phyloP scores from a whole-genome alignment of 1,140 invertebrate species.

The Drosophila equinoxialis region DNA sequence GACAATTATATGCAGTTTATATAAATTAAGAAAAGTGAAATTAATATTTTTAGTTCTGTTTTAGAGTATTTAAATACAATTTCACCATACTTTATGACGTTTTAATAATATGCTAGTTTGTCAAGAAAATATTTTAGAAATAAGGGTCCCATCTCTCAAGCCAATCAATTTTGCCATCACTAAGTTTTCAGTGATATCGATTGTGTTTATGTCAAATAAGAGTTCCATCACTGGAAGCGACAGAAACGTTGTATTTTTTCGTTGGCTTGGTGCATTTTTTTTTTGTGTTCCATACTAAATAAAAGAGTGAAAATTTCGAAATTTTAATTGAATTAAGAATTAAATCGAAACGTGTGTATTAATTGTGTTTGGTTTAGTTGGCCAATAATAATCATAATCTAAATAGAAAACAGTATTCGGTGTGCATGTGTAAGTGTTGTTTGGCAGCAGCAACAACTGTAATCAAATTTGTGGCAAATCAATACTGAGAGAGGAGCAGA shows the following conservation, averaged over 20 bases:
- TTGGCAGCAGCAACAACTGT: slow-evolving; percentile 44
- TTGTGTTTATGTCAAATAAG: neutral
- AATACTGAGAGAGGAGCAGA: slow-evolving; percentile 40
- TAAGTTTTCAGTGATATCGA: neutral
- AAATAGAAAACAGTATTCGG: slow-evolving; percentile 61
- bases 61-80: too few species aligned
- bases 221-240: neutral
- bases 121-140: too few species aligned
- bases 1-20: too few species aligned
- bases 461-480: slow-evolving; percentile 62
- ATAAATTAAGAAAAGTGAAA: too few species aligned
- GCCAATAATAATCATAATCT: neutral
- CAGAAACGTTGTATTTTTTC: slow-evolving; percentile 18
- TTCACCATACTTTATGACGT: too few species aligned
- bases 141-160: too few species aligned
- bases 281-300: slow-evolving; percentile 43
- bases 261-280: slow-evolving; percentile 44
- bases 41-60: too few species aligned
- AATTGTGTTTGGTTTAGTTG: slow-evolving; percentile 23
- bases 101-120: too few species aligned
- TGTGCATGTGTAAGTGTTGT: slow-evolving; percentile 31
- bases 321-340: slow-evolving; percentile 30
- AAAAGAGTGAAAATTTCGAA: slow-evolving; percentile 33
- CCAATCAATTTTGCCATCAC: neutral
- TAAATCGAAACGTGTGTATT: slow-evolving; percentile 1